Evolutionary conservation across 1,140 invertebrate species (phyloP), one percentile per base, ranked within the genome.

Genomic region (Drosophila parabipectinata): DNA sequence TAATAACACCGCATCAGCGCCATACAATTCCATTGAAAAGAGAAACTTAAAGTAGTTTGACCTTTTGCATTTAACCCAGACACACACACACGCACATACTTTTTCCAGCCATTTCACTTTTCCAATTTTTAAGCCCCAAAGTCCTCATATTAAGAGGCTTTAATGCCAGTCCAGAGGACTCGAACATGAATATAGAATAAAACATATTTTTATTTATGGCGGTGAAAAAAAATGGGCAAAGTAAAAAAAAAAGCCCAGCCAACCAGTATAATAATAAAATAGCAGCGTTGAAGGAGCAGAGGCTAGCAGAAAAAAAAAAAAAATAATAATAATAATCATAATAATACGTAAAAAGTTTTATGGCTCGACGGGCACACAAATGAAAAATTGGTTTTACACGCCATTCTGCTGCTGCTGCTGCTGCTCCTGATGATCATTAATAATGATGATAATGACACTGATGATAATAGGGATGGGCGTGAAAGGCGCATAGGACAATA

Each of bases 331-430:
- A 68, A 68, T 67, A 34, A 56, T 69, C 41, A 67, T 67, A 83
- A 85, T 80, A 83, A 80, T 77, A 83, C 77, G 77, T 79, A 77
- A 85, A 83, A 83, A 83, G 67, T 71, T 83, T 77, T 83, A 83
- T 83, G 80, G 81, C 72, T 80, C 72, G 80, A n/a, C 77, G 80
- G 77, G 81, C 66, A 58, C 61, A 80, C 51, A 77, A 68, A 83
- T 83, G 80, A 83, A 83, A 83, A 83, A 85, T 83, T 83, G 81
- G 81, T 85, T 85, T 85, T 80, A 83, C 80, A 85, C 80, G 76
- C 80, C 57, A 78, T 74, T 72, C 45, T 44, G 50, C 45, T 45
- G 69, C 34, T 50, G 44, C 26, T 21, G 41, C 56, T 60, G 47
- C 12, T 44, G 47, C 34, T 37, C 51, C 32, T 47, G 41, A 28